Evolutionary conservation across 2,113 vertebrate species (phyloP).

Genomic region (Pholis gunnellus): DNA sequence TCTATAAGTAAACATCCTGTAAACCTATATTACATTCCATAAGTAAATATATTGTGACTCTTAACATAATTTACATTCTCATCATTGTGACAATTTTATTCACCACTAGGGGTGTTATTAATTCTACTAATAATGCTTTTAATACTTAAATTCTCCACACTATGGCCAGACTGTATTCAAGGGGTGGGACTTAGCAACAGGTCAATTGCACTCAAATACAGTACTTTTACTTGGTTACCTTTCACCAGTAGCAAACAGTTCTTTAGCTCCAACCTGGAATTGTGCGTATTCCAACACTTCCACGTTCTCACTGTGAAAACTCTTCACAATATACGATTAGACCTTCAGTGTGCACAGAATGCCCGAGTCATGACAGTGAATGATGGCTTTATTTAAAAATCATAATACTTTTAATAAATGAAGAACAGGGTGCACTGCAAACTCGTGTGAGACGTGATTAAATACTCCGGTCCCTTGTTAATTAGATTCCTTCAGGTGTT

Average conservation of each 20-base stretch:
- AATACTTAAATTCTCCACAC: too few species aligned
- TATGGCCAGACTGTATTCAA: background rate
- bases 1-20: too few species aligned
- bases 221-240: background rate
- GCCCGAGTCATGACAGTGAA: conserved; percentile 69
- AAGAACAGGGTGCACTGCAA: conserved; percentile 66
- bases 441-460: conserved; percentile 70
- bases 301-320: conserved; percentile 21
- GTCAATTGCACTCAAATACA: background rate
- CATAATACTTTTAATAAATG: conserved; percentile 78
- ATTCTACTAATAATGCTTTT: too few species aligned
- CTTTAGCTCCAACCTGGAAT: background rate
- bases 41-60: too few species aligned
- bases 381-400: conserved; percentile 76
- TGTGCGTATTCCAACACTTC: background rate
- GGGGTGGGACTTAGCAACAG: background rate
- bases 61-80: too few species aligned
- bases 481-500: conserved; percentile 81
- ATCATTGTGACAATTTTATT: too few species aligned
- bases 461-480: conserved; percentile 66
- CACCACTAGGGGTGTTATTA: too few species aligned
- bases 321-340: conserved; percentile 39
- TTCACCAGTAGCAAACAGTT: background rate
- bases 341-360: conserved; percentile 50
- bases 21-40: too few species aligned